Evolutionary conservation across 2,797 vertebrate genomes (phyloP).

Genomic region (Siniperca obscura): DNA sequence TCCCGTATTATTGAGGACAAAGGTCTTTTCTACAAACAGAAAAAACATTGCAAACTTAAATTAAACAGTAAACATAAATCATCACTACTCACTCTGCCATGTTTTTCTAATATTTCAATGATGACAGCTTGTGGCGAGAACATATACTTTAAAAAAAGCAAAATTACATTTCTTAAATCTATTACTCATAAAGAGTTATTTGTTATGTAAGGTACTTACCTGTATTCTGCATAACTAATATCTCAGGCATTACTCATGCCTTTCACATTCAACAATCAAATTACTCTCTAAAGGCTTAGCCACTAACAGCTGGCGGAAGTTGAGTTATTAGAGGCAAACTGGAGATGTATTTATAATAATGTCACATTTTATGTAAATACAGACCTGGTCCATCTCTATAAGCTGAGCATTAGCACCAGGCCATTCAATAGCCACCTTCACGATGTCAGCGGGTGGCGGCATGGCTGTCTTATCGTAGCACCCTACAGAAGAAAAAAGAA

Average conservation of each 20-base stretch:
- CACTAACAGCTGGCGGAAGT: background rate
- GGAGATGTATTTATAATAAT: conserved; percentile 3
- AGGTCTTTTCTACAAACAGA: conserved; percentile 91
- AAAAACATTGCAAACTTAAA: conserved; percentile 21
- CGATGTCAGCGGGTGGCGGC: conserved; percentile 95
- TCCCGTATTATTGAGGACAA: conserved; percentile 96
- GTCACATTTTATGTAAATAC: conserved; percentile 16
- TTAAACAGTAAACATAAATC: background rate
- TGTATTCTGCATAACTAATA: background rate
- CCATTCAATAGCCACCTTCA: conserved; percentile 99
- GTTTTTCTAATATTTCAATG: background rate
- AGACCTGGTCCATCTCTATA: conserved; percentile 97
- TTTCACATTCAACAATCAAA: conserved; percentile 1
- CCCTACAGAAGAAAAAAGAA: conserved; percentile 25
- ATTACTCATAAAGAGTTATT: background rate
- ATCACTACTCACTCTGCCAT: background rate
- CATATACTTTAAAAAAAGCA: background rate
- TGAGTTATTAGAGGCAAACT: background rate
- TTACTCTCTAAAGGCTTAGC: background rate
- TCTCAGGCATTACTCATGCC: background rate
- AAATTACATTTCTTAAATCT: background rate
- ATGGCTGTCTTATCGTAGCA: conserved; percentile 69
- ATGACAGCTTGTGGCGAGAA: background rate
- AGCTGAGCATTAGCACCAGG: conserved; percentile 97
- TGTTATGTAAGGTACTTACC: background rate